A percentile compares a stretch with the other conserved stretches of the same genome.
These are phyloP conservation scores for Daubentonia madagascariensis DNA, from an alignment of 2,113 vertebrate species.

Conservation along the genomic window DNA sequence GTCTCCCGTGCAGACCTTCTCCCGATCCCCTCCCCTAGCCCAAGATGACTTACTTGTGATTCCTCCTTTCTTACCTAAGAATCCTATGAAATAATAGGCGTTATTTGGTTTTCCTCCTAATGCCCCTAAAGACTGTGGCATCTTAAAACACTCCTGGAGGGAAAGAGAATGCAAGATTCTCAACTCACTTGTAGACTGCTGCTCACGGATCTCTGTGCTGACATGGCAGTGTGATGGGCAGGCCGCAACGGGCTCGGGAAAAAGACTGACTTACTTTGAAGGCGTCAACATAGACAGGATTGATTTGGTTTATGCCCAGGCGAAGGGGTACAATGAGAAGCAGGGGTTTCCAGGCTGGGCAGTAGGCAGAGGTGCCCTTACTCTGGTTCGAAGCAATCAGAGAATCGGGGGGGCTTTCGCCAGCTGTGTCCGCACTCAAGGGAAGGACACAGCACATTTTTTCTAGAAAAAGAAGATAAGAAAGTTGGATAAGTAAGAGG, in stretches of 20 bases:
- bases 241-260: not conserved
- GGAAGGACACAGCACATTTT: slow-evolving; percentile 86
- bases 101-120: slow-evolving; percentile 94
- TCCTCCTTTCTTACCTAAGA: slow-evolving; percentile 88
- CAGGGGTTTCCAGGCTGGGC: slow-evolving; percentile 87
- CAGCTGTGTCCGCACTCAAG: slow-evolving; percentile 59
- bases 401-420: slow-evolving; percentile 50
- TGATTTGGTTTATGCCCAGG: slow-evolving; percentile 92
- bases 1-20: slow-evolving; percentile 39
- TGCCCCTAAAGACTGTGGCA: slow-evolving; percentile 93
- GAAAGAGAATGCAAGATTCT: slow-evolving; percentile 76
- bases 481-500: not conserved
- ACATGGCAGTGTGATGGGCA: slow-evolving; percentile 61
- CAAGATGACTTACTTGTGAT: slow-evolving; percentile 64
- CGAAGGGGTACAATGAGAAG: slow-evolving; percentile 91
- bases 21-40: slow-evolving; percentile 58
- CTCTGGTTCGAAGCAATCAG: slow-evolving; percentile 67
- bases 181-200: slow-evolving; percentile 64
- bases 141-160: slow-evolving; percentile 93
- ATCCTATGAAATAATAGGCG: slow-evolving; percentile 95
- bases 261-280: slow-evolving; percentile 85
- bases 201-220: slow-evolving; percentile 57
- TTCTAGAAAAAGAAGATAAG: slow-evolving; percentile 79
- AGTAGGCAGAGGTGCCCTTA: slow-evolving; percentile 67
- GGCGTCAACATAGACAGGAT: slow-evolving; percentile 89